These are phyloP conservation scores for Epizoanthus scotinus DNA, from an alignment of 92 coral and sea anemone species.

Conservation along the genomic window DNA sequence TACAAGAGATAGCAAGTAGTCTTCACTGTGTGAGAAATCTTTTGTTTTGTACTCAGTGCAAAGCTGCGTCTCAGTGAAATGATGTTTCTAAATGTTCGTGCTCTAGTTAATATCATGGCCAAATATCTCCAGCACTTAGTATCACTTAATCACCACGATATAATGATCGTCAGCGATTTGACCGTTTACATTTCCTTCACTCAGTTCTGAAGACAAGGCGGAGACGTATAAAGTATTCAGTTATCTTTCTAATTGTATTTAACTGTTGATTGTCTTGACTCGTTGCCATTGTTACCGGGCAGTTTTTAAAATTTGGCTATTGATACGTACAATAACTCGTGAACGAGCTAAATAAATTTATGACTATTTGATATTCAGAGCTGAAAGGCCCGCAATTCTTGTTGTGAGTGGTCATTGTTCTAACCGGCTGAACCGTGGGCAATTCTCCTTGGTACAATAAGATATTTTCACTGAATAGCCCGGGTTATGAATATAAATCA, in stretches of 20 bases:
- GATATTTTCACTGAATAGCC: not conserved
- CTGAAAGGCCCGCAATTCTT: too few species aligned
- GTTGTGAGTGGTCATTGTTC: not conserved
- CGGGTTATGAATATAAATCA: not conserved
- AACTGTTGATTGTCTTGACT: too few species aligned
- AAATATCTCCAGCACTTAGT: not conserved
- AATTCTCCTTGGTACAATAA: slow-evolving; percentile 11
- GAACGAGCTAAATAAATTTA: too few species aligned
- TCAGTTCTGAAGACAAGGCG: not conserved
- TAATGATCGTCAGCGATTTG: too few species aligned
- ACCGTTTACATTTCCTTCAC: not conserved
- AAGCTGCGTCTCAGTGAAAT: too few species aligned
- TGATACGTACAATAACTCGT: too few species aligned
- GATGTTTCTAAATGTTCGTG: not conserved
- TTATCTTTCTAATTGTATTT: not conserved
- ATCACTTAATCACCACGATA: not conserved
- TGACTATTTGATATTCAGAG: too few species aligned
- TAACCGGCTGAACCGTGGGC: not conserved
- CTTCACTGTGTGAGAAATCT: too few species aligned
- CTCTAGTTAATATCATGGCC: not conserved
- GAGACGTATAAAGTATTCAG: not conserved
- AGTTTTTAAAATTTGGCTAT: not conserved
- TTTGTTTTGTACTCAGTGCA: too few species aligned
- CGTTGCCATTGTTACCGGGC: too few species aligned
- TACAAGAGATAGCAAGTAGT: too few species aligned